Evolutionary conservation across 2,113 vertebrate genomes (phyloP).

Genomic region (Recurvirostra avosetta): DNA sequence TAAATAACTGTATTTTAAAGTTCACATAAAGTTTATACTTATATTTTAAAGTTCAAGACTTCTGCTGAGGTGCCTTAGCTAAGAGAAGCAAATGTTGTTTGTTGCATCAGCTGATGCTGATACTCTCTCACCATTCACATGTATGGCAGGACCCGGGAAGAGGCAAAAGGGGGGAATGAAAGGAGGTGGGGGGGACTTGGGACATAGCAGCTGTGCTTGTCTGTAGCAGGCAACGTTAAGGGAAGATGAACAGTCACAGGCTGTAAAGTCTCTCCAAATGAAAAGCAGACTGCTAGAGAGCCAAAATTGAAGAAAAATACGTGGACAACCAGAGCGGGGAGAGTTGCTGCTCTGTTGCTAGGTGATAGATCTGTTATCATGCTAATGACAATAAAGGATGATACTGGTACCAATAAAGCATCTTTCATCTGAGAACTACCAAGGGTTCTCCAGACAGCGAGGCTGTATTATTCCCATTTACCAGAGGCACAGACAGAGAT

Average conservation of each 20-base stretch:
- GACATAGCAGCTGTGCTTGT: background rate
- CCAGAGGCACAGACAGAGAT: conserved; percentile 25
- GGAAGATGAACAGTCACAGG: background rate
- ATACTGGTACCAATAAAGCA: conserved; percentile 52
- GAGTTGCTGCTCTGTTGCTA: conserved; percentile 52
- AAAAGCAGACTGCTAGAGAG: background rate
- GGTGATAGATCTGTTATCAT: conserved; percentile 55
- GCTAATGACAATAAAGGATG: conserved; percentile 57
- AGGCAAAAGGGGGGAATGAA: background rate
- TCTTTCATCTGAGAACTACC: conserved; percentile 55
- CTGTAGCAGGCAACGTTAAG: background rate
- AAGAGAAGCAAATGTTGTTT: background rate
- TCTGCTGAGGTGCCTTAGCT: background rate
- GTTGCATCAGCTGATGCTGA: background rate
- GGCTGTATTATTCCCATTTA: conserved; percentile 23
- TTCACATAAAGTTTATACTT: background rate
- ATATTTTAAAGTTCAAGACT: background rate
- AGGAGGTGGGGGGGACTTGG: background rate
- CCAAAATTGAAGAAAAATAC: background rate
- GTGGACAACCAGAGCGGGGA: background rate
- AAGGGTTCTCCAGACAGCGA: conserved; percentile 17
- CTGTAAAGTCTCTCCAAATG: background rate
- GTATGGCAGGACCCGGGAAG: background rate
- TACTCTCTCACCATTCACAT: background rate
- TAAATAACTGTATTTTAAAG: background rate